Evolutionary conservation across 2,888 invertebrate species (phyloP).

Genomic region (Neria commutata): DNA sequence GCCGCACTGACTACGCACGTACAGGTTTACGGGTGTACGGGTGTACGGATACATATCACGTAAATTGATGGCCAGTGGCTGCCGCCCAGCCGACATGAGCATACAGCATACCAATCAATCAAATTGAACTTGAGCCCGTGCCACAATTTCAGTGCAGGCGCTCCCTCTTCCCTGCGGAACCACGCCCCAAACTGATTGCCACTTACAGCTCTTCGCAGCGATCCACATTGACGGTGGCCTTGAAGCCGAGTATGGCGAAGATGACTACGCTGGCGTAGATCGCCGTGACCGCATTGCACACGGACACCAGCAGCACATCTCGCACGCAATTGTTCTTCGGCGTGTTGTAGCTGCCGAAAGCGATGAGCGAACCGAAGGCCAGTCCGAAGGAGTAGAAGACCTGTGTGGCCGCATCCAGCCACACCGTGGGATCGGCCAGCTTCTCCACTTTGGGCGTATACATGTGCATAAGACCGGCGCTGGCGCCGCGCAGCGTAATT

Average conservation of each 20-base stretch:
- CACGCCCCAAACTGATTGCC: not conserved
- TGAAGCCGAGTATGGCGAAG: conserved; percentile 94
- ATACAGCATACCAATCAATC: conserved; percentile 6
- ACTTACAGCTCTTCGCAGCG: conserved; percentile 78
- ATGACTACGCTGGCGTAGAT: conserved; percentile 95
- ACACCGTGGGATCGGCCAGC: conserved; percentile 84
- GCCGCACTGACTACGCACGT: not conserved
- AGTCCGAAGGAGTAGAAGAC: conserved; percentile 96
- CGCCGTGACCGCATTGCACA: conserved; percentile 92
- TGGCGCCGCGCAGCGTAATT: conserved; percentile 84
- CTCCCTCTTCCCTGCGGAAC: not conserved
- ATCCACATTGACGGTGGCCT: conserved; percentile 89
- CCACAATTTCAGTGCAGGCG: not conserved
- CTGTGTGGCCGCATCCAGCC: conserved; percentile 96
- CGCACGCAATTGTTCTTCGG: conserved; percentile 93
- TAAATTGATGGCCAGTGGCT: not conserved
- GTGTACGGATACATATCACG: no score
- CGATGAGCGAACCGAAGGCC: conserved; percentile 93
- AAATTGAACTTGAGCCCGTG: conserved; percentile 3
- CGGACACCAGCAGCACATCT: conserved; percentile 87
- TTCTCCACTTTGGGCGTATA: conserved; percentile 91
- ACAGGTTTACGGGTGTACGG: not conserved
- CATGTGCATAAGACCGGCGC: conserved; percentile 87
- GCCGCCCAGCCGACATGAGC: not conserved
- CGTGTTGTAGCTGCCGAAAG: conserved; percentile 94